These are phyloP conservation scores for Cyrtonyx montezumae DNA, from an alignment of 2,113 vertebrate species.

Conservation along the genomic window DNA sequence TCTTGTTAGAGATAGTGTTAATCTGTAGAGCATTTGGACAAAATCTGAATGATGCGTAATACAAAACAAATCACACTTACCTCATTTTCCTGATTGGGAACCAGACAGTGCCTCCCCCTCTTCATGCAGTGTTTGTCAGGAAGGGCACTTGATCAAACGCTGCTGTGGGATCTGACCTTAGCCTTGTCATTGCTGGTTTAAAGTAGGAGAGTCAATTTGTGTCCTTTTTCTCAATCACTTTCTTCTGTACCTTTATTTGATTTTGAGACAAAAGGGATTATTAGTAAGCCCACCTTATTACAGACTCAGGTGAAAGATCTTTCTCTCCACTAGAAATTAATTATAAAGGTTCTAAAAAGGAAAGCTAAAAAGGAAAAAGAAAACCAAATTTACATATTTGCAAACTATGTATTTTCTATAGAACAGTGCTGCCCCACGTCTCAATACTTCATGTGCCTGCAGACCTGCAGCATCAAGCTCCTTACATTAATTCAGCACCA, in stretches of 20 bases:
- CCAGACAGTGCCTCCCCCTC: background rate
- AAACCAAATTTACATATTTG: background rate
- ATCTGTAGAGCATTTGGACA: background rate
- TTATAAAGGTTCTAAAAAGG: background rate
- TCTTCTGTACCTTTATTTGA: background rate
- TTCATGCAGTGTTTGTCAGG: background rate
- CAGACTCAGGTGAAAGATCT: background rate
- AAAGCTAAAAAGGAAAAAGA: background rate
- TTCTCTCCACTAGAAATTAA: background rate
- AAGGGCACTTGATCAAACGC: background rate
- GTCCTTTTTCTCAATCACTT: background rate
- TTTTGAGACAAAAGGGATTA: background rate
- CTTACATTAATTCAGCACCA: background rate
- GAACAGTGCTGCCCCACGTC: background rate
- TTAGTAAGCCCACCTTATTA: background rate
- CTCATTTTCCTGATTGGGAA: background rate
- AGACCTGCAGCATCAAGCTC: background rate
- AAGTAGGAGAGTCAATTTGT: background rate
- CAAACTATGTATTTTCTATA: background rate
- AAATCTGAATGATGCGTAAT: background rate
- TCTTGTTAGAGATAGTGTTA: background rate
- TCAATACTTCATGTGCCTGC: background rate
- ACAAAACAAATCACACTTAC: background rate
- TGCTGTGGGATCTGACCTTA: background rate
- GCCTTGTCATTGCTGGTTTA: background rate